Evolutionary conservation across 2,888 invertebrate species (phyloP), one percentile per base, ranked within the genome.

Genomic region (Amiota communis): DNA sequence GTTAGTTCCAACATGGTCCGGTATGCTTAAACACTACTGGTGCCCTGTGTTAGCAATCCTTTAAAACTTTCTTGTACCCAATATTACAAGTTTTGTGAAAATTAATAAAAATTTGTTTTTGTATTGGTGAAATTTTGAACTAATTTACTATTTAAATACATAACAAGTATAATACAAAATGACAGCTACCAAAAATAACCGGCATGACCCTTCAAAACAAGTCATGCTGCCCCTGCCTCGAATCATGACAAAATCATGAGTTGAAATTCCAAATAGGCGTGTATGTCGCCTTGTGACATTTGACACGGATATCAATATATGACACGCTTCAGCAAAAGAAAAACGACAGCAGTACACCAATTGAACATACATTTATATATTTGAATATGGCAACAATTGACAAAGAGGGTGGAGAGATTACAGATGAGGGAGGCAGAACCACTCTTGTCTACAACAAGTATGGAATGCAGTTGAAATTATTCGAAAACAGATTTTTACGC

Each of bases 401-500:
- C 49, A 15, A 49, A 63, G 53, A n/a, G 12, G 53, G 53, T 12
- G 53, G 12, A 63, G 12, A 63, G 23, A 46, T 12, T 6, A 12
- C 13, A 2, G 46, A 63, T 1, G 46, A 46, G 63, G 78, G 17
- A 15, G 11, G 59, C 17, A 59, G 8, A 17, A 12, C 20, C 11
- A 59, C 15, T 13, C 20, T n/a, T 59, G 17, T 51, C 23, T 23
- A 23, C 23, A 23, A 23, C 23, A 23, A 23, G 23, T 23, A 23
- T 23, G 23, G 23, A 23, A 6, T 49, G 72, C 73, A 72, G 72
- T 69, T 49, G 64, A 74, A 53, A 68, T 46, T 71, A 71, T 71
- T 74, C 73, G 56, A 49, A 63, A 73, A 73, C 70, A 68, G 67
- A 73, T 73, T 70, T 70, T 64, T 70, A 73, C 64, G 73, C 73